Percentiles rank a stretch among this genome's conserved stretches.
These are phyloP conservation scores for Sarcophaga bullata DNA, from an alignment of 1,140 invertebrate genomes.

Conservation along the genomic window DNA sequence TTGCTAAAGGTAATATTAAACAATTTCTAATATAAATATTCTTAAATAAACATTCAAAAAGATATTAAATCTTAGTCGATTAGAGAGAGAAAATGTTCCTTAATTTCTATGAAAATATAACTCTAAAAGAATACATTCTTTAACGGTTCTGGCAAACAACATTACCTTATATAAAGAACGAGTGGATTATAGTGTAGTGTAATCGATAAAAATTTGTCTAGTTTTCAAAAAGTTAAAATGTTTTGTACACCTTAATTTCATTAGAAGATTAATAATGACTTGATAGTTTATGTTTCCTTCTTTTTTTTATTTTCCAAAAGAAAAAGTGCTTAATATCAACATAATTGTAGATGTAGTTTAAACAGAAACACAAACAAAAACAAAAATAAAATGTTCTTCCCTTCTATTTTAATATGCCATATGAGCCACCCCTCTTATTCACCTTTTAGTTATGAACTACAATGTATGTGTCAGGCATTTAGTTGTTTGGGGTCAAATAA, in stretches of 20 bases:
- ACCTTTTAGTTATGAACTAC: neutral
- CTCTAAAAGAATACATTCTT: neutral
- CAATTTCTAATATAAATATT: too few relatives aligned
- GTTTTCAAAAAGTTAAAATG: conserved; percentile 21
- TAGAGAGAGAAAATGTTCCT: too few relatives aligned
- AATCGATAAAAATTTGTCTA: conserved; percentile 15
- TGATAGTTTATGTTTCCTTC: conserved; percentile 11
- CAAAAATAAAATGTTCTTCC: neutral
- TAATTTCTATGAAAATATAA: too few relatives aligned
- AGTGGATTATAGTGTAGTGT: neutral
- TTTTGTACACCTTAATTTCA: conserved; percentile 17
- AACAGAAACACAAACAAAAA: too few relatives aligned
- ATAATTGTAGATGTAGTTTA: too few relatives aligned
- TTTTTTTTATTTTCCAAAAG: neutral
- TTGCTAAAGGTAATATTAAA: too few relatives aligned
- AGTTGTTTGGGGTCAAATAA: neutral
- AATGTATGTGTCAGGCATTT: neutral
- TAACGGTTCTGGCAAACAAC: neutral
- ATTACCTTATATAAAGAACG: neutral
- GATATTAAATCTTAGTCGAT: too few relatives aligned
- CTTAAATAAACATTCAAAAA: too few relatives aligned
- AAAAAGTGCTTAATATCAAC: neutral
- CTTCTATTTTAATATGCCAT: too few relatives aligned
- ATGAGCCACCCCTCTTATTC: neutral
- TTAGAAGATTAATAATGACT: conserved; percentile 19